Base-by-base conservation (phyloP, 1,140 invertebrate genomes). In the Eubasilissa regina region DNA sequence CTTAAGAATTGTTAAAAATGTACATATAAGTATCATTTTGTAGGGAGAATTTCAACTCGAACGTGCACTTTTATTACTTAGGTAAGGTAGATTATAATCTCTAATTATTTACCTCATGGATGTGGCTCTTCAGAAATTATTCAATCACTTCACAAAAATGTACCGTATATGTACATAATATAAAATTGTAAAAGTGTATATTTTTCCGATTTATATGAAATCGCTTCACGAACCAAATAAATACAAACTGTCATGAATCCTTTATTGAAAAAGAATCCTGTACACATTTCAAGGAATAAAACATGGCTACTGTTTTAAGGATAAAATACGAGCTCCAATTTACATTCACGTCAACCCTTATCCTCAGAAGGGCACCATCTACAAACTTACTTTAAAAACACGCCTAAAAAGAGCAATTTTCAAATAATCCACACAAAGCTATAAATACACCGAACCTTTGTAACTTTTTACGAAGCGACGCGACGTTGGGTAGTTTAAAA, bases 341-440 rank as follows among this genome's bases (percentile, higher is more conserved):
- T 66, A 25, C 62, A 66, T 66, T 43, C 44, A 13, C 62, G 62
- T 66, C 62, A 66, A 66, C 62, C 62, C 62, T 44, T 66, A 66
- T 43, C n/a, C 11, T 9, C 62, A 66, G 11, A 13, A 17, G 17
- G 8, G 35, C 45, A 15, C 15, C 17, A n/a, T 44, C 25, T 43
- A 35, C 12, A 62, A 62, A 62, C 21, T 19, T 58, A 58, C 9
- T 58, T 58, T 9, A 9, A 58, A 58, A 58, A 19, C 17, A 15
- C n/a, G 17, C 17, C 55, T 19, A 19, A 9, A 58, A 58, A 58
- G 10, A 3, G 55, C 15, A 1, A 35, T 35, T 35, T 35, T 35
- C 25, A 35, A 58, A 58, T 13, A 58, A 58, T 15, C 4, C 55
- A 4, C 9, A 8, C 55, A 7, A 9, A 19, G 9, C 10, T 17